Percentiles rank a stretch among this genome's conserved stretches.
Evolutionary conservation across 2,113 vertebrate genomes (phyloP).

Genomic region (Anarrhichthys ocellatus): DNA sequence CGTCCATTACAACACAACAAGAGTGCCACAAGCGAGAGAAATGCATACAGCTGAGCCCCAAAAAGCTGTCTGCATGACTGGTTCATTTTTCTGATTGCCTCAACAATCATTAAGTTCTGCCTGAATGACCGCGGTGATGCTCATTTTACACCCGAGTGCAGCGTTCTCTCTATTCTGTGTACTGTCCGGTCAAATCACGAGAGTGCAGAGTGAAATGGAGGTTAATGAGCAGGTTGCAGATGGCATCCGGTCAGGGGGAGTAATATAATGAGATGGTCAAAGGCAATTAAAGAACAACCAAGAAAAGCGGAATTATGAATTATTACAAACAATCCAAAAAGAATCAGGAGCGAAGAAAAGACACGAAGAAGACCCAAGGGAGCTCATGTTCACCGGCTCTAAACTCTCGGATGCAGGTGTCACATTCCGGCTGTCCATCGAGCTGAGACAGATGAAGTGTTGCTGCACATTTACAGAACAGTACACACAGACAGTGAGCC

Average conservation of each 20-base stretch:
- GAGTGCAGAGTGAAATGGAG: background rate
- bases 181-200: constrained; percentile 18
- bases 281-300: background rate
- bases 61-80: constrained; percentile 38
- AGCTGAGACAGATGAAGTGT: constrained; percentile 25
- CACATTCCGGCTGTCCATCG: constrained; percentile 52
- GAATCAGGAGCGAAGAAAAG: background rate
- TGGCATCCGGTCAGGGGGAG: background rate
- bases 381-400: background rate
- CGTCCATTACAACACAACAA: constrained; percentile 21
- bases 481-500: constrained; percentile 18
- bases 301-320: background rate
- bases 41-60: background rate
- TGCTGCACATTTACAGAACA: constrained; percentile 25
- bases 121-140: constrained; percentile 23
- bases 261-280: background rate
- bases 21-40: background rate
- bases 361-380: background rate
- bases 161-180: background rate
- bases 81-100: constrained; percentile 50
- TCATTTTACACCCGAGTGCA: constrained; percentile 18
- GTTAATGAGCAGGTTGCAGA: constrained; percentile 14
- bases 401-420: constrained; percentile 34
- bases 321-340: constrained; percentile 3
- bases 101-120: constrained; percentile 28